Conservation (phyloP, 92 coral and sea anemone species). For the Desmophyllum pertusum region DNA sequence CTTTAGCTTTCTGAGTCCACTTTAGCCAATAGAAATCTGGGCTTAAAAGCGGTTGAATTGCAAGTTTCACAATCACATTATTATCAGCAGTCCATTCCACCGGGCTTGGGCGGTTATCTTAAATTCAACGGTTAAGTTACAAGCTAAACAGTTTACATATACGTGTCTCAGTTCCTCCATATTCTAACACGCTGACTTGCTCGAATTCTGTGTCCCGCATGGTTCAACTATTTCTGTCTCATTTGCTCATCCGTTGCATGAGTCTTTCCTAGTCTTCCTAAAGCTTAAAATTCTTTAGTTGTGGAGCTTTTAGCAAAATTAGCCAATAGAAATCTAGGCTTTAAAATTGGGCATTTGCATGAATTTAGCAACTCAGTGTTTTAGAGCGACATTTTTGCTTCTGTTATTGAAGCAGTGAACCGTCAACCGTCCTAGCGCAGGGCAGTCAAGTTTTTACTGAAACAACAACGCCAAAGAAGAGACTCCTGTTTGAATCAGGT, state of each 20-base stretch:
- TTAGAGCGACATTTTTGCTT: not conserved
- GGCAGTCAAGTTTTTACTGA: not conserved
- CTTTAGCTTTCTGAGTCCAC: not conserved
- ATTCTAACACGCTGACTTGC: not conserved
- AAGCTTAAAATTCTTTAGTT: not conserved
- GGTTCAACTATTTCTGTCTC: not conserved
- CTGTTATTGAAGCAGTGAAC: not conserved
- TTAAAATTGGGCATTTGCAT: not conserved
- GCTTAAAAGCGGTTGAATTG: not conserved
- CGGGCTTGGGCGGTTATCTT: not conserved
- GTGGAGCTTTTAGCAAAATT: not conserved
- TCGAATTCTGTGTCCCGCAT: constrained; percentile 1
- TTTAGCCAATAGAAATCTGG: constrained; percentile 13
- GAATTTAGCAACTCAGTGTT: not conserved
- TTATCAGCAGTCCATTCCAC: not conserved
- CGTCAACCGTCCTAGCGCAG: not conserved
- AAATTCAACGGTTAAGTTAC: not conserved
- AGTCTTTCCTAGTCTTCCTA: not conserved
- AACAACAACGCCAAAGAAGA: not conserved
- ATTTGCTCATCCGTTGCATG: not conserved
- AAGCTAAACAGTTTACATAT: not conserved
- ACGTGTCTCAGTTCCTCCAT: not conserved
- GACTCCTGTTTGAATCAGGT: not conserved
- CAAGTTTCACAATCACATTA: not conserved
- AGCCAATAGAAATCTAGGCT: not conserved